Percentiles rank a stretch among this genome's conserved stretches.
phyloP scores from a whole-genome alignment of 2,113 vertebrate genomes.

The Sphaerodactylus townsendi region DNA sequence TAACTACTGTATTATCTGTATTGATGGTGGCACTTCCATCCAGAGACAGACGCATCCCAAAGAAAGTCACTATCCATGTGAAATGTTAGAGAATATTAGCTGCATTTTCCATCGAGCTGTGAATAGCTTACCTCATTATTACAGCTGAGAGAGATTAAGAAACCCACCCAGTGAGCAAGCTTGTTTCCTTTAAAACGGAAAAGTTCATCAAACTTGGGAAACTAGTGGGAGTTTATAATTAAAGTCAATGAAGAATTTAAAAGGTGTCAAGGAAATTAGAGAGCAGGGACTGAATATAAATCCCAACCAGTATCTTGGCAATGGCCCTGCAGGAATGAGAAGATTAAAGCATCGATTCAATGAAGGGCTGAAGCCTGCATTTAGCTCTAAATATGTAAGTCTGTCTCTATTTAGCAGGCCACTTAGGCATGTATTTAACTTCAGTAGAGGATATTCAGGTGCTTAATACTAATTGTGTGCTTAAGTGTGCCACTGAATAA shows the following conservation, averaged over 20 bases:
- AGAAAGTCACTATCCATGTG: no score
- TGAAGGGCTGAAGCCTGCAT: background rate
- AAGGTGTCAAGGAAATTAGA: slow-evolving; percentile 20
- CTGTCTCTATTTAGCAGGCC: slow-evolving; percentile 15
- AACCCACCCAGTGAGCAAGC: slow-evolving; percentile 1
- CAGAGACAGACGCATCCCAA: background rate
- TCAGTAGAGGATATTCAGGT: background rate
- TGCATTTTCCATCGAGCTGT: background rate
- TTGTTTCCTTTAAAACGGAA: slow-evolving; percentile 27
- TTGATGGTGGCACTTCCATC: background rate
- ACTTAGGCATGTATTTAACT: slow-evolving; percentile 6
- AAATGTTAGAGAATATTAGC: background rate
- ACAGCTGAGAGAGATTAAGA: background rate
- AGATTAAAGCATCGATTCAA: slow-evolving; percentile 21
- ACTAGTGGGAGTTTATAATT: slow-evolving; percentile 40
- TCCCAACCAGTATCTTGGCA: background rate
- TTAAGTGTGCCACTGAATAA: slow-evolving; percentile 11
- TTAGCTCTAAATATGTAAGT: slow-evolving; percentile 32
- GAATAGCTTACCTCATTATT: background rate
- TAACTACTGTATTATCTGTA: no score
- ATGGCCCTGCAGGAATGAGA: slow-evolving; percentile 6
- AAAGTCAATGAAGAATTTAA: slow-evolving; percentile 25
- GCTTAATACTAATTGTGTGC: slow-evolving; percentile 19
- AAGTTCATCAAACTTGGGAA: slow-evolving; percentile 23
- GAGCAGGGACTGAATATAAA: slow-evolving; percentile 2